These are phyloP conservation scores for Helicoverpa armigera DNA, from an alignment of 1,140 invertebrate species.

Conservation along the genomic window DNA sequence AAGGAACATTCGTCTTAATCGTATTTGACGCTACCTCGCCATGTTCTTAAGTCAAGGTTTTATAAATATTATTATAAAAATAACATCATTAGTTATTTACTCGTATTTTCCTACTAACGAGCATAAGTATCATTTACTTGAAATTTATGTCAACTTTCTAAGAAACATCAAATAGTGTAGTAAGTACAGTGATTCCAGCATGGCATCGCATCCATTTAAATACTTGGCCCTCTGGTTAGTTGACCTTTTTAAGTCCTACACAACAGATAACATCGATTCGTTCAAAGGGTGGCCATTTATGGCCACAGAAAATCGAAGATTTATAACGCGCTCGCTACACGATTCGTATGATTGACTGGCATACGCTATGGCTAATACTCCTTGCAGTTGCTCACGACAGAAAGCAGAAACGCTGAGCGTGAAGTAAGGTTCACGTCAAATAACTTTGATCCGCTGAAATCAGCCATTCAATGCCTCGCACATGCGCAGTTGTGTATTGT, in stretches of 20 bases:
- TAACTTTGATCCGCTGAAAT: too few relatives aligned
- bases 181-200: constrained; percentile 21
- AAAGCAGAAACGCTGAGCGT: constrained; percentile 1
- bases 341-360: neutral
- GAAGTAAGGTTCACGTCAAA: neutral
- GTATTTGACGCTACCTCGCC: constrained; percentile 7
- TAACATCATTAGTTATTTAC: constrained; percentile 18
- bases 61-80: constrained; percentile 33
- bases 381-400: neutral
- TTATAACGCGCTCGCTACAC: constrained; percentile 20
- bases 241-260: constrained; percentile 3
- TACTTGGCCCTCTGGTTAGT: neutral
- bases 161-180: constrained; percentile 13
- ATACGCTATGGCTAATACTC: neutral
- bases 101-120: constrained; percentile 5
- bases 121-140: constrained; percentile 14
- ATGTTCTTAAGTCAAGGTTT: constrained; percentile 19
- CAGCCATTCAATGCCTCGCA: too few relatives aligned
- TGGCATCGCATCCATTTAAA: constrained; percentile 25
- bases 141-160: constrained; percentile 2
- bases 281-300: neutral
- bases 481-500: too few relatives aligned
- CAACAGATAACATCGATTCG: constrained; percentile 12
- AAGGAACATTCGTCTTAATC: constrained; percentile 21
- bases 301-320: constrained; percentile 2